phyloP scores from a whole-genome alignment of 2,113 vertebrate genomes.

The Formicarius rufipectus region DNA sequence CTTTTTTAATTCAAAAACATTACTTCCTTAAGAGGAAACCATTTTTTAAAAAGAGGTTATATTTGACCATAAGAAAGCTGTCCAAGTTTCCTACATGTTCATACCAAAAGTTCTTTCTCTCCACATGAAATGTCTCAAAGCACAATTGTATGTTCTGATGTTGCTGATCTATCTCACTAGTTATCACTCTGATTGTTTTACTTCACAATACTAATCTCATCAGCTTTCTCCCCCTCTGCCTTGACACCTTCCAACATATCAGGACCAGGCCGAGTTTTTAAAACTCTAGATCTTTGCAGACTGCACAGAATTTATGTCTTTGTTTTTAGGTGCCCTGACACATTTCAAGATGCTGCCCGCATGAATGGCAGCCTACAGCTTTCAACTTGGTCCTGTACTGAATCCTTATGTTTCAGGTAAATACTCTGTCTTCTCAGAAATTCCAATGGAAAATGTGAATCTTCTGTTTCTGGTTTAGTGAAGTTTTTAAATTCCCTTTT shows the following conservation, averaged over 20 bases:
- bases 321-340: neutral
- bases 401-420: neutral
- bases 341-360: neutral
- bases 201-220: neutral
- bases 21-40: neutral
- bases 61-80: neutral
- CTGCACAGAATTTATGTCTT: neutral
- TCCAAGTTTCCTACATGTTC: neutral
- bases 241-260: neutral
- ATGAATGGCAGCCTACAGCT: neutral
- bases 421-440: neutral
- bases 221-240: neutral
- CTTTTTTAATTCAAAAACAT: neutral
- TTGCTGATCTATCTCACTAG: neutral
- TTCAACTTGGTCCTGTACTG: neutral
- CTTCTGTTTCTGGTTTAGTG: neutral
- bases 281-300: neutral
- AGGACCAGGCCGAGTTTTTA: neutral
- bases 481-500: accelerated
- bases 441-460: neutral
- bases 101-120: neutral
- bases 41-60: neutral
- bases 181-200: neutral
- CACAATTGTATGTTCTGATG: neutral
- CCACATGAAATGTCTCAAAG: neutral